phyloP scores from a whole-genome alignment of 2,888 invertebrate genomes.

The Drosophila pegasa region DNA sequence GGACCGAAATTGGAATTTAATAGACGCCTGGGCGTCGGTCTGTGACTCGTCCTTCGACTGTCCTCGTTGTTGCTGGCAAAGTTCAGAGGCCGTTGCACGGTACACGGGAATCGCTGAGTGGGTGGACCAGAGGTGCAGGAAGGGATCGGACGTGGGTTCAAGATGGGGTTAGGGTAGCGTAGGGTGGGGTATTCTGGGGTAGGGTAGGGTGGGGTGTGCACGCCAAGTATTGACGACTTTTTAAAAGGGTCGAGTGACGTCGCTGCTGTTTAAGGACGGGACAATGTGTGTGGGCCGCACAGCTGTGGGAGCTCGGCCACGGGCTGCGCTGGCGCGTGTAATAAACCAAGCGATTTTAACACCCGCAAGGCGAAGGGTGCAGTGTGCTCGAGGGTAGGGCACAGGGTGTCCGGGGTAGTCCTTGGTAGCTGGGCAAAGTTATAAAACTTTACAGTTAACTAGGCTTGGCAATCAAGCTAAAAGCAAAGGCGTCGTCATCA shows the following conservation, averaged over 20 bases:
- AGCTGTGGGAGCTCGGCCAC: slow-evolving; percentile 5
- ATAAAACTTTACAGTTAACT: slow-evolving; percentile 82
- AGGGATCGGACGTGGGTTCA: neutral
- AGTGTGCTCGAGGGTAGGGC: slow-evolving; percentile 1
- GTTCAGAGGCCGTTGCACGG: slow-evolving; percentile 72
- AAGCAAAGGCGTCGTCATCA: slow-evolving; percentile 79
- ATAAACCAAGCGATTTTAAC: slow-evolving; percentile 80
- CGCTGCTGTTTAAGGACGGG: slow-evolving; percentile 55
- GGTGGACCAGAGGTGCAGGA: neutral
- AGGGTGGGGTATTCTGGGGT: neutral
- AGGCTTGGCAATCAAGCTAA: slow-evolving; percentile 82
- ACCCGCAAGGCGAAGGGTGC: slow-evolving; percentile 44
- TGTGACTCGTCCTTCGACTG: slow-evolving; percentile 40
- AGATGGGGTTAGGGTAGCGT: neutral
- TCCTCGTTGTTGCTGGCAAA: slow-evolving; percentile 33
- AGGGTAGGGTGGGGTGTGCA: slow-evolving; percentile 15
- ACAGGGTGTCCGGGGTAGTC: slow-evolving; percentile 22
- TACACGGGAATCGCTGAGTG: slow-evolving; percentile 11
- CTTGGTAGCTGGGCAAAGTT: slow-evolving; percentile 64
- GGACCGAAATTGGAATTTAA: slow-evolving; percentile 81
- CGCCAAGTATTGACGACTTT: slow-evolving; percentile 78
- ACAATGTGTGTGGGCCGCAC: slow-evolving; percentile 30
- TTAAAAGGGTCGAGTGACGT: slow-evolving; percentile 76
- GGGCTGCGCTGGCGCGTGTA: slow-evolving; percentile 69
- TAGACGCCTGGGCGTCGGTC: slow-evolving; percentile 68